Percentiles rank a stretch among this genome's conserved stretches.
Evolutionary conservation across 2,797 vertebrate genomes (phyloP).

Genomic region (Sebastes diploproa): DNA sequence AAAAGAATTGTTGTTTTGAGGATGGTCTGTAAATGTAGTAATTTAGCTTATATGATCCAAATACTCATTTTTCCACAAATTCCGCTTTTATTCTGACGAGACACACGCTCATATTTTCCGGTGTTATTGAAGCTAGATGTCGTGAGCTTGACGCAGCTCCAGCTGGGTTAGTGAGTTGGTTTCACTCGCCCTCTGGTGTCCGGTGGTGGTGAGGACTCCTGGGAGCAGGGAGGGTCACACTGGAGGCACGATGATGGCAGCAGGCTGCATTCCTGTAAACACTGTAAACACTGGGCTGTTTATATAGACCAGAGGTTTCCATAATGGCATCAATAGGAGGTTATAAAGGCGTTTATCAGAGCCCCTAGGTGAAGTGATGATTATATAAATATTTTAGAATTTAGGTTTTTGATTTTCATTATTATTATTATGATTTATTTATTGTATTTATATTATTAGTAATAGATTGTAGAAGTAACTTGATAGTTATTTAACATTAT

Average conservation of each 20-base stretch:
- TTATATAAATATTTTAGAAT: background rate
- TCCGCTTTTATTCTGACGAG: constrained; percentile 21
- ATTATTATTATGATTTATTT: background rate
- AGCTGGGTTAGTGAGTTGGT: background rate
- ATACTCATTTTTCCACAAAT: background rate
- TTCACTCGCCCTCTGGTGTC: constrained; percentile 56
- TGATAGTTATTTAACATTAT: background rate
- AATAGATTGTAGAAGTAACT: no score
- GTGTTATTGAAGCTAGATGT: rapidly evolving
- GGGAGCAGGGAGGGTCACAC: constrained; percentile 6
- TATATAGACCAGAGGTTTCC: background rate
- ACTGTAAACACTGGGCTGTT: constrained; percentile 5
- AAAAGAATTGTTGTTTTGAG: background rate
- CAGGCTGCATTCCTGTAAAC: constrained; percentile 11
- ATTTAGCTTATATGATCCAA: background rate
- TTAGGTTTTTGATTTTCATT: background rate
- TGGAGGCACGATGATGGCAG: background rate
- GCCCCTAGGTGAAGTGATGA: background rate
- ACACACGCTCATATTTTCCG: rapidly evolving
- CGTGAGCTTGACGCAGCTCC: background rate
- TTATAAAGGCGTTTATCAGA: background rate
- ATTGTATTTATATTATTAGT: background rate
- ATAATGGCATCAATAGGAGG: background rate
- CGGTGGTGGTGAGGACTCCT: constrained; percentile 30
- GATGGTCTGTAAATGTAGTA: background rate